These are phyloP conservation scores for Lithosia quadra DNA, from an alignment of 2,888 invertebrate species.

Conservation along the genomic window DNA sequence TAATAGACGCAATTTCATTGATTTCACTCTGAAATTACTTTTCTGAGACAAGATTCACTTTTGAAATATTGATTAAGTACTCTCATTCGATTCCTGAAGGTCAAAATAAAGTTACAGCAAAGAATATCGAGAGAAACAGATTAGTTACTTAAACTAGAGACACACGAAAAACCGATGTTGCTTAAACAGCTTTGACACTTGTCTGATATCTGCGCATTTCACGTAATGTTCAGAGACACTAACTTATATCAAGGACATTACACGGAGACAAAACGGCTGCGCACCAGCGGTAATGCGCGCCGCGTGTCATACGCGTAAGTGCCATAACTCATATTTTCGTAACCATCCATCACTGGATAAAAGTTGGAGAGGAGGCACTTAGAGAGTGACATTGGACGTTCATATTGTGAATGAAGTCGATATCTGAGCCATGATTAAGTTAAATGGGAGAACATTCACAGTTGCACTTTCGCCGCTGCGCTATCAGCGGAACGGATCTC, in stretches of 20 bases:
- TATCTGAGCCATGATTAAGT: neutral
- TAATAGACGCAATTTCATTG: neutral
- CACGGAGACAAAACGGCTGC: neutral
- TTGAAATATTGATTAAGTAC: too few species aligned
- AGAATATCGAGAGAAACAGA: too few species aligned
- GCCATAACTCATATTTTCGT: neutral
- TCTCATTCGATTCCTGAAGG: too few species aligned
- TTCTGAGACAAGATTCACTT: too few species aligned
- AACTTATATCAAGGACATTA: neutral
- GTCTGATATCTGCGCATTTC: neutral
- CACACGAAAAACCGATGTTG: too few species aligned
- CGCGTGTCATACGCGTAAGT: neutral
- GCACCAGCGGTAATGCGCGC: neutral
- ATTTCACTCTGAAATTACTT: neutral
- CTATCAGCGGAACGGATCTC: conserved; percentile 7
- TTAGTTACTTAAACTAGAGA: too few species aligned
- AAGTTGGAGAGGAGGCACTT: neutral
- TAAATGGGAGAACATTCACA: neutral
- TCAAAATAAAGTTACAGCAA: too few species aligned
- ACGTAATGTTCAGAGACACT: too few species aligned
- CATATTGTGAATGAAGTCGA: neutral
- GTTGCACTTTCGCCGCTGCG: conserved; percentile 13
- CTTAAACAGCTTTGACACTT: too few species aligned
- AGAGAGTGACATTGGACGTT: neutral
- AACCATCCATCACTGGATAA: neutral